Percentiles rank a stretch among this genome's conserved stretches.
Evolutionary conservation across 2,797 vertebrate genomes (phyloP).

Genomic region (Galagoides demidoff): DNA sequence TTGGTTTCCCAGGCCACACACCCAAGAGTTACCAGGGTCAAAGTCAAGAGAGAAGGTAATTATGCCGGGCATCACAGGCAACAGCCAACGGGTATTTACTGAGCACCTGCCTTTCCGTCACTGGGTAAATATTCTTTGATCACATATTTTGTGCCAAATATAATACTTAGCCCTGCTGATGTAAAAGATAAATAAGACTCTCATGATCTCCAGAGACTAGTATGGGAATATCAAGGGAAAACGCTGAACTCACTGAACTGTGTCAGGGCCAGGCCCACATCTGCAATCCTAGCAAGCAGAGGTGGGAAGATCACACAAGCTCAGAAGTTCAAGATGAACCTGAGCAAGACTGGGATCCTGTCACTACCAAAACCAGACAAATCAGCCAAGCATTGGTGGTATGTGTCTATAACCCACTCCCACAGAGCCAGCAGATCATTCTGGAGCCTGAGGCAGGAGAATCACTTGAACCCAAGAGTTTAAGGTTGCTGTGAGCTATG

Average conservation of each 20-base stretch:
- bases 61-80: background rate
- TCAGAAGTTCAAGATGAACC: background rate
- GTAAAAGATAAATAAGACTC: background rate
- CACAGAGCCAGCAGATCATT: background rate
- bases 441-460: background rate
- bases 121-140: background rate
- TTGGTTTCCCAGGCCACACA: background rate
- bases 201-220: background rate
- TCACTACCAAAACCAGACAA: too few species aligned
- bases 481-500: background rate
- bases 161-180: background rate
- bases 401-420: background rate
- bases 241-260: background rate
- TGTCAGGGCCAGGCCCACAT: background rate
- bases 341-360: background rate
- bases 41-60: background rate
- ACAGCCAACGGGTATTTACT: background rate
- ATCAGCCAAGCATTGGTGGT: background rate
- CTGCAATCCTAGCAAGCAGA: background rate
- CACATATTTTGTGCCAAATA: background rate
- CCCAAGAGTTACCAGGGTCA: background rate
- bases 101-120: background rate
- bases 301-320: background rate
- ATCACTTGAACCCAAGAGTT: background rate
- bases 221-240: background rate